Conservation (phyloP, 1,140 invertebrate species). For the Oppia nitens region DNA sequence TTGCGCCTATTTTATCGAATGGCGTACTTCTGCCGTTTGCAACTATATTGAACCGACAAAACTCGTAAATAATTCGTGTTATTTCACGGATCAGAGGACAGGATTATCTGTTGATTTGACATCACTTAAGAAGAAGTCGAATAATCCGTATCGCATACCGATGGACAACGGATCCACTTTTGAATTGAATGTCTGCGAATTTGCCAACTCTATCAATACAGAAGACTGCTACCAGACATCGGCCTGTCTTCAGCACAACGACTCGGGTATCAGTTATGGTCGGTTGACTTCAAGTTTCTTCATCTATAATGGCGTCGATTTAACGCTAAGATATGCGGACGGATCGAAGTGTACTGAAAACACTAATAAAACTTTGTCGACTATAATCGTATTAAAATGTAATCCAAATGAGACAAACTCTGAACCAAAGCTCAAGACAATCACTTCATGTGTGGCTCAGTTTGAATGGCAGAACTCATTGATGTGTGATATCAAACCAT, state of each 20-base stretch:
- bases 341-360: conserved; percentile 4
- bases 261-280: conserved; percentile 12
- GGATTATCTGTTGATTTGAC: neutral
- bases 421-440: conserved; percentile 13
- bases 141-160: neutral
- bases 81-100: conserved; percentile 9
- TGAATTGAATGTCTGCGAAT: conserved; percentile 5
- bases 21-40: conserved; percentile 16
- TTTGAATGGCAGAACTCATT: conserved; percentile 27
- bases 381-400: conserved; percentile 24
- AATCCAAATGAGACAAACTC: conserved; percentile 18
- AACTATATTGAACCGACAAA: neutral
- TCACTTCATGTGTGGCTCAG: conserved; percentile 21
- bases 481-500: conserved; percentile 23
- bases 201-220: neutral
- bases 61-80: neutral
- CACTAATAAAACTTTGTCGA: conserved; percentile 7
- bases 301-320: conserved; percentile 6
- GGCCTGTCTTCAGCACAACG: conserved; percentile 1
- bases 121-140: neutral
- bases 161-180: neutral
- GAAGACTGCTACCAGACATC: neutral
- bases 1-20: conserved; percentile 20
- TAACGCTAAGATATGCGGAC: conserved; percentile 12
- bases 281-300: neutral